phyloP scores from a whole-genome alignment of 2,888 invertebrate genomes.

The Hirtodrosophila cameraria region DNA sequence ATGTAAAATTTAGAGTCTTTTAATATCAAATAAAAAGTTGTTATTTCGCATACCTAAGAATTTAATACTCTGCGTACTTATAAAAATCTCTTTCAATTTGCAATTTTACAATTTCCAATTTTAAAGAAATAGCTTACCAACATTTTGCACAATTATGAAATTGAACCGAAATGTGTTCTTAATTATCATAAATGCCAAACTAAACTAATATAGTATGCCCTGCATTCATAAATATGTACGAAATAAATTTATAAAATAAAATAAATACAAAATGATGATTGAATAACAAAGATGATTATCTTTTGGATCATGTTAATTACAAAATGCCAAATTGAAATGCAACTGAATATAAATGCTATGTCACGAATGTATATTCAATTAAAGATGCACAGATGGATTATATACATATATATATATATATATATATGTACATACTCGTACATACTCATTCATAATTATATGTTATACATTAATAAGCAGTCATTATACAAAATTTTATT shows the following conservation, averaged over 20 bases:
- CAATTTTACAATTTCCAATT: too few relatives aligned
- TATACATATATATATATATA: background rate
- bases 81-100: too few relatives aligned
- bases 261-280: constrained; percentile 37
- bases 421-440: background rate
- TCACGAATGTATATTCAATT: constrained; percentile 48
- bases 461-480: constrained; percentile 32
- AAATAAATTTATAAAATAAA: constrained; percentile 30
- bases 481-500: constrained; percentile 40
- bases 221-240: background rate
- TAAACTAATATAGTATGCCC: constrained; percentile 12
- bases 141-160: too few relatives aligned
- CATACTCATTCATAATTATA: background rate
- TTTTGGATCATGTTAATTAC: constrained; percentile 34
- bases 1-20: too few relatives aligned
- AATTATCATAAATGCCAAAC: background rate
- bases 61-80: too few relatives aligned
- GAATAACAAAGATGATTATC: constrained; percentile 44
- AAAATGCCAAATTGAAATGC: constrained; percentile 25
- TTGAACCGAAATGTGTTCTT: too few relatives aligned
- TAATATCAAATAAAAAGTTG: too few relatives aligned
- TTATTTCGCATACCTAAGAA: too few relatives aligned
- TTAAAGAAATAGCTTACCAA: too few relatives aligned
- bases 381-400: constrained; percentile 45
- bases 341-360: constrained; percentile 35